Evolutionary conservation across 92 coral and sea anemone genomes (phyloP), one percentile per base, ranked within the genome.

Genomic region (Montipora capitata): DNA sequence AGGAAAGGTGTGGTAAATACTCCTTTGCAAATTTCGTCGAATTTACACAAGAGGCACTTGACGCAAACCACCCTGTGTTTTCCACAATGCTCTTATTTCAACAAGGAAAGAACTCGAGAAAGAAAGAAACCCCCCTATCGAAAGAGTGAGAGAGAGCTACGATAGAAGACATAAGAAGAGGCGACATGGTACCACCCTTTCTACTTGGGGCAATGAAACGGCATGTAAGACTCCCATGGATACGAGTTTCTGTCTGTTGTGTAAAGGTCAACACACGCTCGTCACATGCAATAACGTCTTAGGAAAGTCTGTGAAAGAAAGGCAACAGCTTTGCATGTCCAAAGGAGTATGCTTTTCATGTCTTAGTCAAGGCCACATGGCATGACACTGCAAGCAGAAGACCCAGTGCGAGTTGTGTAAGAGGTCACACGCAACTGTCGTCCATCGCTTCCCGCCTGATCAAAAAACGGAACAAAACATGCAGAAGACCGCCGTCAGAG

Each of bases 401-500:
- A 27, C 35, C 35, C 35, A 27, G 35, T 27, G 35, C 35, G 35
- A 27, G 35, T 27, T 27, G 35, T 27, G 35, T 27, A 27, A 27
- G 35, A 27, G 35, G 35, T 27, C 35, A 27, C 35, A 27, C 35
- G 35, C 35, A 27, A 27, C 35, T 27, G 2, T 27, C 35, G 2
- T 27, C 35, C 1, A 27, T 27, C 35, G 35, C 35, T 27, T 27
- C 35, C 35, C 35, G 35, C 35, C 35, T 27, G 35, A 27, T 27
- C 35, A 27, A 3, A 51, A 51, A 51, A 51, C 8, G 0, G 57
- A 51, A 51, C 9, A 51, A 51, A 11, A 11, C 57, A 51, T 11
- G 57, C 8, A 51, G 12, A 11, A 51, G 12, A 51, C 57, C 57
- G 57, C 35, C 35, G 35, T 51, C 12, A 77, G 77, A 56, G 92